Evolutionary conservation across 2,113 vertebrate genomes (phyloP).

Genomic region (Oostethus manadensis): DNA sequence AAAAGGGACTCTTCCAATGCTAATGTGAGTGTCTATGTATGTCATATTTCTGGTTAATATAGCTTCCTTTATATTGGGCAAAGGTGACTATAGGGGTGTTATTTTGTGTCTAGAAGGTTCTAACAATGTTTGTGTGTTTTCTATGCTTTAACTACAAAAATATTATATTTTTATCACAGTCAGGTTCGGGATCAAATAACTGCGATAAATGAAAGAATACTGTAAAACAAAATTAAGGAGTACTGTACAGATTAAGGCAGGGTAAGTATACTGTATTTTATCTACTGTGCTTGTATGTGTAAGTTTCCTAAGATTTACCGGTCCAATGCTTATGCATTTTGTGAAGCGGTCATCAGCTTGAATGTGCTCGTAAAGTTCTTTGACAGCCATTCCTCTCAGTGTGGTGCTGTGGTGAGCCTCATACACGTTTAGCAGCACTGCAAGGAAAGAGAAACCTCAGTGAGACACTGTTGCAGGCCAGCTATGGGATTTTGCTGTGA

Average conservation of each 20-base stretch:
- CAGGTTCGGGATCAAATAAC: no score
- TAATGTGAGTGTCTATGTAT: no score
- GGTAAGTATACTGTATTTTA: not conserved
- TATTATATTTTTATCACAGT: no score
- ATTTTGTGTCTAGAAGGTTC: no score
- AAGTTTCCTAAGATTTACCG: conserved; percentile 63
- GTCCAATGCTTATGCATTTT: conserved; percentile 89
- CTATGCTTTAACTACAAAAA: no score
- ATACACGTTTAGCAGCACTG: conserved; percentile 83
- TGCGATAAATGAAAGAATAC: no score
- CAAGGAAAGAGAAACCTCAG: not conserved
- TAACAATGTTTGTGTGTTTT: no score
- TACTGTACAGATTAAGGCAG: no score
- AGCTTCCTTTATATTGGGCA: no score
- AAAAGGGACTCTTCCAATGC: no score
- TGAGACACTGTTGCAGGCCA: conserved; percentile 6
- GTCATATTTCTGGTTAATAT: no score
- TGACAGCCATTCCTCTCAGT: conserved; percentile 72
- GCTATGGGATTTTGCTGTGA: not conserved
- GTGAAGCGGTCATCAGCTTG: conserved; percentile 87
- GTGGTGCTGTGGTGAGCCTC: conserved; percentile 79
- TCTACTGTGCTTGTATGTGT: not conserved
- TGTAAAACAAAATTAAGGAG: not conserved
- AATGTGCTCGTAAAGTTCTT: conserved; percentile 84
- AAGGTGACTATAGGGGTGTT: no score